Percentiles rank a stretch among this genome's conserved stretches.
These are phyloP conservation scores for Psilopogon haemacephalus DNA, from an alignment of 2,113 vertebrate species.

Conservation along the genomic window DNA sequence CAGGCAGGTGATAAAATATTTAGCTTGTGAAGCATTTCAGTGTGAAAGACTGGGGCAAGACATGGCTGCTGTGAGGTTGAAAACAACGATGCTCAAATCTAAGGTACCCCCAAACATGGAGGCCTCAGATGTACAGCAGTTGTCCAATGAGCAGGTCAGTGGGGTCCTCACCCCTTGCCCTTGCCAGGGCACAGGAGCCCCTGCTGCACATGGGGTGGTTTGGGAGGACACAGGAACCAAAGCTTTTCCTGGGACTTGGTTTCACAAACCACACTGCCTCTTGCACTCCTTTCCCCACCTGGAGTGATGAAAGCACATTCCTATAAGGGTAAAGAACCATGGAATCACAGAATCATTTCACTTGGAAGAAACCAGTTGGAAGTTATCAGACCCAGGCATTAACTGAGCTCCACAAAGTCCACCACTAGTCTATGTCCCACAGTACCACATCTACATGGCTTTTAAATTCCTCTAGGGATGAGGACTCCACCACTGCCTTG, in stretches of 20 bases:
- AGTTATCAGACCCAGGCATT: too few species aligned
- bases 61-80: background rate
- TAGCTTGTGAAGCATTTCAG: background rate
- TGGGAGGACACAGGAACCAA: background rate
- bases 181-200: background rate
- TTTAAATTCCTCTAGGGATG: too few species aligned
- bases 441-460: too few species aligned
- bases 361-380: too few species aligned
- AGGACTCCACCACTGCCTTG: too few species aligned
- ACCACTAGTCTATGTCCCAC: too few species aligned
- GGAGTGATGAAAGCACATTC: background rate
- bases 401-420: too few species aligned
- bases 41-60: background rate
- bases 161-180: too few species aligned
- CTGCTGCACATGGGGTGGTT: accelerated
- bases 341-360: too few species aligned
- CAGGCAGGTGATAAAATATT: background rate
- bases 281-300: background rate
- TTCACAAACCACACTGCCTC: background rate
- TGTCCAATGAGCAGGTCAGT: accelerated
- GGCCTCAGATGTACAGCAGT: background rate
- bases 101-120: background rate
- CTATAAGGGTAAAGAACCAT: background rate
- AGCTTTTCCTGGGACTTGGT: background rate
- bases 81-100: background rate